phyloP scores from a whole-genome alignment of 2,113 vertebrate species.

The Machaerirhynchus nigripectus region DNA sequence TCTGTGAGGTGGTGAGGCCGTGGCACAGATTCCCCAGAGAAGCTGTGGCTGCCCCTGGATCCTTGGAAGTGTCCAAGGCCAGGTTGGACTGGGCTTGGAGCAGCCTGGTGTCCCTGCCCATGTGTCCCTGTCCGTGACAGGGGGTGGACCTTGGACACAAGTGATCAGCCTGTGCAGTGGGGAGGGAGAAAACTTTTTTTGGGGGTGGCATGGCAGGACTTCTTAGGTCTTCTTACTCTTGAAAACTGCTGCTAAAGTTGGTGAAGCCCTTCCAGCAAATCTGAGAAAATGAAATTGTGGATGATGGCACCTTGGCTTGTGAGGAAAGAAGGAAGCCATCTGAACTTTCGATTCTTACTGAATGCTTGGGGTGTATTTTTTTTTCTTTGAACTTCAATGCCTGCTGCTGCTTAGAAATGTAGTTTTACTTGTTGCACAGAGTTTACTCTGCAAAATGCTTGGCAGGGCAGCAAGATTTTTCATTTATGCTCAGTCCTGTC shows the following conservation, averaged over 20 bases:
- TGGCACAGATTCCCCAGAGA: neutral
- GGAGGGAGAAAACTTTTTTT: accelerated
- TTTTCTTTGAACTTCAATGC: accelerated
- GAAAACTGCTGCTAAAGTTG: neutral
- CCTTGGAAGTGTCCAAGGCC: neutral
- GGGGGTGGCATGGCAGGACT: accelerated
- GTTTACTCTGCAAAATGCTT: neutral
- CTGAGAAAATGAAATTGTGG: neutral
- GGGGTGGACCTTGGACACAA: neutral
- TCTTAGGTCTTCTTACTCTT: neutral
- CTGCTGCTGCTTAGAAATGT: neutral
- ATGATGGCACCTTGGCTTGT: neutral
- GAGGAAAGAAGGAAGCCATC: neutral
- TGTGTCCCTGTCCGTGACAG: neutral
- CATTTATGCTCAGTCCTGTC: neutral
- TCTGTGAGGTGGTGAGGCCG: too few relatives aligned
- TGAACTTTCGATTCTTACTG: neutral
- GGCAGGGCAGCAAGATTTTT: neutral
- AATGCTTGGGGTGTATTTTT: neutral
- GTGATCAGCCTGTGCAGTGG: neutral
- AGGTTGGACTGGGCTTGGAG: accelerated
- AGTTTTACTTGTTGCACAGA: neutral
- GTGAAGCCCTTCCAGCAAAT: neutral
- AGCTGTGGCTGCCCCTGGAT: neutral
- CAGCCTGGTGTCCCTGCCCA: neutral